These are phyloP conservation scores for Phenganax subtilis DNA, from an alignment of 92 coral and sea anemone genomes.

Conservation along the genomic window DNA sequence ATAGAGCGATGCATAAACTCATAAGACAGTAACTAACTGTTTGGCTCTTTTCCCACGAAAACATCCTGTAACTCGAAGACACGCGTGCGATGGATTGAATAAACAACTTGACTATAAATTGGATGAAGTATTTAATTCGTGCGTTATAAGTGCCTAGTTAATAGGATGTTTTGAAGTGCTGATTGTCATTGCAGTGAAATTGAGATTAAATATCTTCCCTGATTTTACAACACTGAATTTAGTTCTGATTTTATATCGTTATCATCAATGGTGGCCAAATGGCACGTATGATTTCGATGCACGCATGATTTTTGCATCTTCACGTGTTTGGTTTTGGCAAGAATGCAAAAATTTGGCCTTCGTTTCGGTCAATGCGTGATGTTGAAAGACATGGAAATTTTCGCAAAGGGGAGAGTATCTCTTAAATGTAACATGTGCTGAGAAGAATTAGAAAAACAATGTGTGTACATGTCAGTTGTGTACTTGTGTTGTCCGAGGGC, in stretches of 20 bases:
- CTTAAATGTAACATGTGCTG: too few relatives aligned
- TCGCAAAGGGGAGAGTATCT: too few relatives aligned
- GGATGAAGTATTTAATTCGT: constrained; percentile 1
- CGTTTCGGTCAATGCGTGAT: too few relatives aligned
- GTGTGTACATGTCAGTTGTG: too few relatives aligned
- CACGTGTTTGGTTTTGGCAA: constrained; percentile 4
- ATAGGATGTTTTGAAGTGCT: constrained; percentile 8
- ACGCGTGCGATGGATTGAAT: background rate
- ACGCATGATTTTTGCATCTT: background rate
- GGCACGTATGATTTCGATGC: background rate
- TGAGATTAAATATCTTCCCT: background rate
- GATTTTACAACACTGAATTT: background rate
- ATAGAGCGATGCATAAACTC: too few relatives aligned
- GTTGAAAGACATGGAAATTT: too few relatives aligned
- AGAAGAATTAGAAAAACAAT: too few relatives aligned
- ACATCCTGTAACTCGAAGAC: background rate
- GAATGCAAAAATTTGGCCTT: background rate
- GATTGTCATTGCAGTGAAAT: background rate
- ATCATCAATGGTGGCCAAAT: background rate
- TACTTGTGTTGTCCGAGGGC: too few relatives aligned
- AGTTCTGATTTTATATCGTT: background rate
- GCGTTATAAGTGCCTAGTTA: background rate
- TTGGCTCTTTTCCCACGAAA: background rate
- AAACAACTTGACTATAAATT: constrained; percentile 11
- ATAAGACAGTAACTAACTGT: background rate